These are phyloP conservation scores for Ptyas mucosa DNA, from an alignment of 2,113 vertebrate genomes.

Conservation along the genomic window DNA sequence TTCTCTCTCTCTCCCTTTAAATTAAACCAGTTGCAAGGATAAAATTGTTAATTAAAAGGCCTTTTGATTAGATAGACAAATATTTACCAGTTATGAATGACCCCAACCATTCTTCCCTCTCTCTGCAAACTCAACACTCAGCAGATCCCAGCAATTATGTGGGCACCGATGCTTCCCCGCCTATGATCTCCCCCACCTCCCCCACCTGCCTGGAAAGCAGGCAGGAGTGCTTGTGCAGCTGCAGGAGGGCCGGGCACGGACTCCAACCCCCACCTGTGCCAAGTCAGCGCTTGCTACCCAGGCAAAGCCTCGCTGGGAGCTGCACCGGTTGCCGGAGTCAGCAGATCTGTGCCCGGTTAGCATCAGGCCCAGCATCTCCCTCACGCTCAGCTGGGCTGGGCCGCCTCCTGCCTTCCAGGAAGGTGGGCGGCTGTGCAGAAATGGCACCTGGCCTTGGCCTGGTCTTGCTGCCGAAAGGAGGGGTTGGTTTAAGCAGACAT, in stretches of 20 bases:
- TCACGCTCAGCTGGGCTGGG: neutral
- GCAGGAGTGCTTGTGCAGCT: neutral
- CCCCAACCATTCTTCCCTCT: constrained; percentile 55
- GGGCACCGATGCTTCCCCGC: neutral
- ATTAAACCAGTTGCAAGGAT: constrained; percentile 67
- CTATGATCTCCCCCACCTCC: neutral
- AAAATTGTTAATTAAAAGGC: constrained; percentile 76
- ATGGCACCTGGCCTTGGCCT: accelerated
- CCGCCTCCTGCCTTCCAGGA: neutral
- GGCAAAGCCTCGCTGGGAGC: neutral
- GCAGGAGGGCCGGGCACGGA: neutral
- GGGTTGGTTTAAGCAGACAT: neutral
- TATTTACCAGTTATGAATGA: constrained; percentile 75
- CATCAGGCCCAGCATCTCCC: neutral
- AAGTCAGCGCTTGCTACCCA: neutral
- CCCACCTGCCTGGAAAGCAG: neutral
- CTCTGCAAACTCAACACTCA: constrained; percentile 59
- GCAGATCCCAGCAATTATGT: constrained; percentile 46
- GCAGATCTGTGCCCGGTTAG: neutral
- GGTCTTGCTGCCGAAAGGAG: accelerated
- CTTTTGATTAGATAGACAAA: constrained; percentile 78
- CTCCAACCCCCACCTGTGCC: neutral
- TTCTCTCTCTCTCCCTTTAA: constrained; percentile 38
- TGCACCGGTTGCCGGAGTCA: neutral
- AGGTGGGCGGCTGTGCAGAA: neutral